A percentile compares a stretch with the other conserved stretches of the same genome.
phyloP scores from a whole-genome alignment of 2,113 vertebrate genomes.

The Brachypteracias leptosomus region DNA sequence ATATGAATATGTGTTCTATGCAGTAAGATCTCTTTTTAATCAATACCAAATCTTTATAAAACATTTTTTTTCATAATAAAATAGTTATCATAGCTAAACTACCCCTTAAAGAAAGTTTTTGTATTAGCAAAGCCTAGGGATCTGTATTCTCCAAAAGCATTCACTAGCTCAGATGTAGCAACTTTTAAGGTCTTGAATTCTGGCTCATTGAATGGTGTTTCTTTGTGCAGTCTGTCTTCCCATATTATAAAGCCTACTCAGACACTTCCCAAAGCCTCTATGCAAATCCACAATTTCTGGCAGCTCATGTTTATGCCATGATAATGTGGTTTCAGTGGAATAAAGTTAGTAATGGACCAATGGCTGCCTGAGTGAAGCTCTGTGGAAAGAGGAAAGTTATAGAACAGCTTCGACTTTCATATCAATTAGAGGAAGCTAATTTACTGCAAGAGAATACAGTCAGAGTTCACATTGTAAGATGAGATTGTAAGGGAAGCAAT shows the following conservation, averaged over 20 bases:
- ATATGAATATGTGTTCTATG: neutral
- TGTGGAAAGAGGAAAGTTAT: neutral
- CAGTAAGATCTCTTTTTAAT: neutral
- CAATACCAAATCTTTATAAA: neutral
- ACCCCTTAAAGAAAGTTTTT: neutral
- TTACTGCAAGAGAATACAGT: neutral
- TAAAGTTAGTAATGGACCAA: neutral
- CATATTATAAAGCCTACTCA: neutral
- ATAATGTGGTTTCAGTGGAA: neutral
- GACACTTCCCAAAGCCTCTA: neutral
- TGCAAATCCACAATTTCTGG: neutral
- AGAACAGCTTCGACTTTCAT: neutral
- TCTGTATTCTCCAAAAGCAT: neutral
- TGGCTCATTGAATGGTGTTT: neutral
- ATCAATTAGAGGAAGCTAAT: neutral
- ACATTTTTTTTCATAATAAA: neutral
- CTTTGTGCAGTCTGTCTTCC: neutral
- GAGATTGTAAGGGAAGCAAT: neutral
- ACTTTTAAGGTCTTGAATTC: neutral
- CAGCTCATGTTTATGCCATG: neutral
- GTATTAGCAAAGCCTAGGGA: neutral
- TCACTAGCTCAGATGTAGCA: neutral
- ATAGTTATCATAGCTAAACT: neutral
- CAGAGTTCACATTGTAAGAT: neutral
- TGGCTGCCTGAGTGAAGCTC: neutral